A percentile compares a stretch with the other conserved stretches of the same genome.
phyloP scores from a whole-genome alignment of 2,113 vertebrate species.

The Ondatra zibethicus region DNA sequence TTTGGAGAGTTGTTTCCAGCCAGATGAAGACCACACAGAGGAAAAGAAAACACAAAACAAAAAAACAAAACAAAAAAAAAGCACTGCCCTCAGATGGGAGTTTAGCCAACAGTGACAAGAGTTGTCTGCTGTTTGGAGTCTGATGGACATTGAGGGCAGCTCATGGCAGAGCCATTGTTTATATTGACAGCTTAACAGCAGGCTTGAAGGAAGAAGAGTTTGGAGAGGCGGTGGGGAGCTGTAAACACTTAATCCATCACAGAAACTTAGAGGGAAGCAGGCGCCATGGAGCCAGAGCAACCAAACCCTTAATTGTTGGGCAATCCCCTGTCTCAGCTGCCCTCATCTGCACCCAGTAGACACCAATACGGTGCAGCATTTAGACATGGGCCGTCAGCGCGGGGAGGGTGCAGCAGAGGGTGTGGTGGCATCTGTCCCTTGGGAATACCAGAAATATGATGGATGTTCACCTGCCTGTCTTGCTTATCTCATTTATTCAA shows the following conservation, averaged over 20 bases:
- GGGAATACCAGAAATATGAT: background rate
- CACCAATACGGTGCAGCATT: background rate
- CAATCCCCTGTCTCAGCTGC: background rate
- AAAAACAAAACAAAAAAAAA: background rate
- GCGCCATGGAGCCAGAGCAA: constrained; percentile 40
- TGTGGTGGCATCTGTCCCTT: fast-evolving
- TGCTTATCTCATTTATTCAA: constrained; percentile 47
- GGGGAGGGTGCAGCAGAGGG: background rate
- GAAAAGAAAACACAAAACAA: background rate
- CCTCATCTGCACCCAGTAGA: fast-evolving
- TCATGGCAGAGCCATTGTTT: constrained; percentile 64
- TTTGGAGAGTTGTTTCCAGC: constrained; percentile 38
- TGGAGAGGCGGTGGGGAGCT: constrained; percentile 33
- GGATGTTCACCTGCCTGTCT: background rate
- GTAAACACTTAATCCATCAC: constrained; percentile 47
- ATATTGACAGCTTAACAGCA: constrained; percentile 68
- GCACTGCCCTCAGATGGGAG: background rate
- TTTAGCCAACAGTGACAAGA: constrained; percentile 65
- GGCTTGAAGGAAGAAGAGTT: constrained; percentile 63
- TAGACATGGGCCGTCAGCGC: fast-evolving
- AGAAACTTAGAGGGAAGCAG: constrained; percentile 49
- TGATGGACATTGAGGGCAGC: constrained; percentile 54
- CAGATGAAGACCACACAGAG: constrained; percentile 71
- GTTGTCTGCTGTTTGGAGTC: constrained; percentile 41
- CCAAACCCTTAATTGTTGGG: background rate